A percentile compares a stretch with the other conserved stretches of the same genome.
phyloP scores from a whole-genome alignment of 2,888 invertebrate species.

The Meteorus colon region DNA sequence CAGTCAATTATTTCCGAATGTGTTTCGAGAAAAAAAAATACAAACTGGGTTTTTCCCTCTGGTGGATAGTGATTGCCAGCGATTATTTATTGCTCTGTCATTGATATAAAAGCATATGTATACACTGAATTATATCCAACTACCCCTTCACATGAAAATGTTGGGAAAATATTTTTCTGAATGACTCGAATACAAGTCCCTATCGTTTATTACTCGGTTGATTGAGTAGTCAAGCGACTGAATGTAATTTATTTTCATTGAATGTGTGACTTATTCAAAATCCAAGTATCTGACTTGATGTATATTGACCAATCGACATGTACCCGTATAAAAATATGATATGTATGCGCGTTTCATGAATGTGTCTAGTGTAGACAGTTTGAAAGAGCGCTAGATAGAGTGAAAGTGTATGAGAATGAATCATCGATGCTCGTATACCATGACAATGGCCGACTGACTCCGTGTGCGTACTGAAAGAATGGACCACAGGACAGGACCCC shows the following conservation, averaged over 20 bases:
- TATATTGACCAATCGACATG: constrained; percentile 38
- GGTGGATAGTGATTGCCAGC: not conserved
- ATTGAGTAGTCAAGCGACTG: constrained; percentile 28
- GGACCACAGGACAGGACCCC: constrained; percentile 49
- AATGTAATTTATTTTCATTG: constrained; percentile 25
- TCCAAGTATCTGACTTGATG: not conserved
- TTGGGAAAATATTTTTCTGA: not conserved
- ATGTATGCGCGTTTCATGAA: not conserved
- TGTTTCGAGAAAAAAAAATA: not conserved
- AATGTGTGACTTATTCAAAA: constrained; percentile 27
- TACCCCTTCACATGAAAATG: constrained; percentile 3
- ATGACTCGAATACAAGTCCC: not conserved
- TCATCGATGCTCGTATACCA: constrained; percentile 49
- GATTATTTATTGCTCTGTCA: not conserved
- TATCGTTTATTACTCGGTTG: constrained; percentile 16
- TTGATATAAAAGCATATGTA: not conserved
- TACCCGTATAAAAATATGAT: constrained; percentile 27
- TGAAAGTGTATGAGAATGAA: constrained; percentile 49
- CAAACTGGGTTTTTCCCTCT: not conserved
- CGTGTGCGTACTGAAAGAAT: constrained; percentile 52
- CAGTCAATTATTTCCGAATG: not conserved
- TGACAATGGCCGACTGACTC: constrained; percentile 46
- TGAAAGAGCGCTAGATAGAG: constrained; percentile 29
- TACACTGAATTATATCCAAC: not conserved
- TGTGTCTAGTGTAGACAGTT: not conserved